A percentile compares a stretch with the other conserved stretches of the same genome.
Evolutionary conservation across 2,113 vertebrate genomes (phyloP).

Genomic region (Nycticryphes semicollaris): DNA sequence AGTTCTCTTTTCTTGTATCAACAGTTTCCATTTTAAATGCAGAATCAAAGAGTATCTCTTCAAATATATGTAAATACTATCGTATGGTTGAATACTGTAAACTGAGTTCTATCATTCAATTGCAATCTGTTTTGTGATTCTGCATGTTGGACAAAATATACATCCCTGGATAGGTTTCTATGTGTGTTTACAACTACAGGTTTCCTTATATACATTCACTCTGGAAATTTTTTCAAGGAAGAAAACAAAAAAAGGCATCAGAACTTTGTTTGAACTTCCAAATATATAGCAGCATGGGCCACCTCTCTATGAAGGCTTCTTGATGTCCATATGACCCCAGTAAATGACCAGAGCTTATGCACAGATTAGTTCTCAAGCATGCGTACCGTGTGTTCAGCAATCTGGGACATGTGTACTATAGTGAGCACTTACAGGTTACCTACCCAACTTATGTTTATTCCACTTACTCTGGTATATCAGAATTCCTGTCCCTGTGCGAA

Average conservation of each 20-base stretch:
- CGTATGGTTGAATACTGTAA: neutral
- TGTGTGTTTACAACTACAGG: rapidly evolving
- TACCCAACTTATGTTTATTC: neutral
- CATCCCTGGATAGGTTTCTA: neutral
- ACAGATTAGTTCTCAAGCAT: neutral
- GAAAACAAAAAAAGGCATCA: rapidly evolving
- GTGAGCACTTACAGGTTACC: neutral
- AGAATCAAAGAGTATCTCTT: neutral
- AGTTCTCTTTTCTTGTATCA: neutral
- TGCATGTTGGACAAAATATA: neutral
- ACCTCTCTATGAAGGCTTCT: neutral
- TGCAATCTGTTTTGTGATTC: neutral
- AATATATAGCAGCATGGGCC: neutral
- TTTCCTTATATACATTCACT: neutral
- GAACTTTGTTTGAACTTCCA: neutral
- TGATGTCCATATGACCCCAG: neutral
- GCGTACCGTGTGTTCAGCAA: neutral
- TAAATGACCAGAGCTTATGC: neutral
- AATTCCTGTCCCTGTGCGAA: neutral
- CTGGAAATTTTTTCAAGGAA: neutral
- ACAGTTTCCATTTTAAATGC: neutral
- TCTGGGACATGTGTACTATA: rapidly evolving
- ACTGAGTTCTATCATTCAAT: neutral
- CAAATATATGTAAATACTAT: neutral
- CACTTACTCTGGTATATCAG: neutral